Evolutionary conservation across 1,140 invertebrate species (phyloP), one percentile per base, ranked within the genome.

Genomic region (Colletes latitarsis): DNA sequence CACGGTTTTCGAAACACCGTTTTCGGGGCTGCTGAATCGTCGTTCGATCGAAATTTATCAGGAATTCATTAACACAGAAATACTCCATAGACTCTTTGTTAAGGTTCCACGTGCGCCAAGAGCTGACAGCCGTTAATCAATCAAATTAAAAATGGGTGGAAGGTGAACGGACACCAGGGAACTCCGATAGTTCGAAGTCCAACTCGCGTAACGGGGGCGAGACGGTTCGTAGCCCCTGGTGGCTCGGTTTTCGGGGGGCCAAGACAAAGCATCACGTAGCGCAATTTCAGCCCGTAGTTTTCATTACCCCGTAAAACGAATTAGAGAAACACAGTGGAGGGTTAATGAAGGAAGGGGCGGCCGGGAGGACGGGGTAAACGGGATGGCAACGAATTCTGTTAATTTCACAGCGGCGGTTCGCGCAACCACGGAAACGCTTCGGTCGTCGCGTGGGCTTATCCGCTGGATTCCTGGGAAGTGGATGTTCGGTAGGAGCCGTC

Each of bases 331-430:
- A 68, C 78, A 80, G 72, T 53, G 60, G 69, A 72, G 69, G 69
- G 77, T 79, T 79, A 88, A 80, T 77, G 84, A 80, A 64, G 83
- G 71, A 75, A 83, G 70, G 82, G 76, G 73, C 10, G 8, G 39
- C 6, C 6, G 77, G 60, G 64, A 75, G 66, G 86, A 69, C 69
- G 43, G 73, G 55, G 21, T 73, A 74, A 81, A 82, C 4, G 14
- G 39, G 77, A 74, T 30, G 72, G 60, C 67, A 81, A 84, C 43
- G 43, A 72, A 82, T 86, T 79, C 52, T 57, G 77, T 66, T 80
- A 74, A 55, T 68, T 81, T 64, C 77, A 79, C 77, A 79, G 77
- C 60, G 77, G 70, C 69, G 77, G 77, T 73, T 73, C 60, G 58
- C 69, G 70, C 77, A 64, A 73, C 60, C 77, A 73, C 69, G 77